Base-by-base conservation (phyloP, 2,888 invertebrate species). In the Eristalis intricaria region DNA sequence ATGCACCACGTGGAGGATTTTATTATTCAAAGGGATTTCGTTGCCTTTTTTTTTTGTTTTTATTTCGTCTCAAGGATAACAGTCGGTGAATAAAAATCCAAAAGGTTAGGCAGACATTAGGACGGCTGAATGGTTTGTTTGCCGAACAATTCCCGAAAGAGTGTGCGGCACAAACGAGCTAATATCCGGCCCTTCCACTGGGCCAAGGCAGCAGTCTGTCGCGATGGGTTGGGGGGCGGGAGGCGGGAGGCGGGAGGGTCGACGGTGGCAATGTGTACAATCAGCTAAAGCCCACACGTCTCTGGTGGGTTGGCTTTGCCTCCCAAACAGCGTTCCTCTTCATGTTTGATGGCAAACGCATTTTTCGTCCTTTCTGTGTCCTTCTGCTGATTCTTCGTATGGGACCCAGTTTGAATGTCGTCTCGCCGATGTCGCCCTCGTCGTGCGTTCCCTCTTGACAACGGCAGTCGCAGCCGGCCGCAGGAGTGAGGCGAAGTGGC, bases 71-170 rank as follows among this genome's bases (percentile, higher is more conserved):
- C 84, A 84, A 84, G 84, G 84, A 80, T 84, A 74, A 71, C 50
- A 60, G 64, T 38, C 61, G 66, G 66, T 23, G 58, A 32, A 79
- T 74, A 60, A 75, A 84, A 60, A 70, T 70, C 63, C 61, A 56
- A 80, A 80, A 84, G 84, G 80, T 84, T 84, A 84, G 75, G 40
- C 70, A 80, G 84, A 71, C 80, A 84, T 80, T 75, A 40, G 22
- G 75, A 35, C 70, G 80, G 64, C 70, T 69, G 65, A 70, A 70
- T 61, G 64, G 50, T 65, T 79, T 70, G 65, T 77, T 70, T 61
- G 63, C 64, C 50, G 35, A 65, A 64, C 64, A 69, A 71, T 58
- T 26, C 69, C 75, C 40, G 19, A 66, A 80, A 60, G 70, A 65
- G 68, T 61, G 70, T 11, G 74, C 26, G 35, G 19, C 15, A 43